Evolutionary conservation across 2,113 vertebrate species (phyloP).

Genomic region (Struthidea cinerea): DNA sequence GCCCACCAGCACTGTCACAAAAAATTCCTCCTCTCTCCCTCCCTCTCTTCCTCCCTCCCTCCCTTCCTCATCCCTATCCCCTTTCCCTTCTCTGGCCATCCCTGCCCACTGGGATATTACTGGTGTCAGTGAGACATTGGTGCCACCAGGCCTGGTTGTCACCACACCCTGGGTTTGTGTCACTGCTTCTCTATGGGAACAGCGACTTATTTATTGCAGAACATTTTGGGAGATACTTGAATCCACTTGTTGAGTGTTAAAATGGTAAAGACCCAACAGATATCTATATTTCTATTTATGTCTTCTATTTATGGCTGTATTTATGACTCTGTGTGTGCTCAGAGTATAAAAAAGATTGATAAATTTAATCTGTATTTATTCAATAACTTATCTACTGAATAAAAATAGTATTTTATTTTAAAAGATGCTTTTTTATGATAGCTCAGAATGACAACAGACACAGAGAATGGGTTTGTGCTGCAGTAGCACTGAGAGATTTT

Average conservation of each 20-base stretch:
- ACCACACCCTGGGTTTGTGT: neutral
- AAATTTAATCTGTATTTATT: slow-evolving; percentile 50
- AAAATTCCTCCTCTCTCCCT: neutral
- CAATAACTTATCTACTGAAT: slow-evolving; percentile 41
- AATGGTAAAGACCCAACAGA: neutral
- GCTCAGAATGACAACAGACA: neutral
- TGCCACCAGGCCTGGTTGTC: neutral
- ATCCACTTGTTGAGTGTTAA: neutral
- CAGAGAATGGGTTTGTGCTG: neutral
- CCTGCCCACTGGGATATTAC: neutral
- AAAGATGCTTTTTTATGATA: neutral
- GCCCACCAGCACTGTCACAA: neutral
- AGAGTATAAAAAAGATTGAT: neutral
- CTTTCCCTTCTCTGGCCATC: neutral
- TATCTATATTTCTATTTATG: slow-evolving; percentile 39
- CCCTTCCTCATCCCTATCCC: neutral
- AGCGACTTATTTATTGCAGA: neutral
- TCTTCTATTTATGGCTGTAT: slow-evolving; percentile 53
- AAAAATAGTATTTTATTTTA: neutral
- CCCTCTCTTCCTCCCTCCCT: neutral
- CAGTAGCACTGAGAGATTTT: neutral
- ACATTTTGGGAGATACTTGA: neutral
- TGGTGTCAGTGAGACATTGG: neutral
- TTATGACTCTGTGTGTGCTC: neutral
- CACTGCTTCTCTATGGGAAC: neutral